Conservation (phyloP, 2,113 vertebrate species). For the Montifringilla adamsi region DNA sequence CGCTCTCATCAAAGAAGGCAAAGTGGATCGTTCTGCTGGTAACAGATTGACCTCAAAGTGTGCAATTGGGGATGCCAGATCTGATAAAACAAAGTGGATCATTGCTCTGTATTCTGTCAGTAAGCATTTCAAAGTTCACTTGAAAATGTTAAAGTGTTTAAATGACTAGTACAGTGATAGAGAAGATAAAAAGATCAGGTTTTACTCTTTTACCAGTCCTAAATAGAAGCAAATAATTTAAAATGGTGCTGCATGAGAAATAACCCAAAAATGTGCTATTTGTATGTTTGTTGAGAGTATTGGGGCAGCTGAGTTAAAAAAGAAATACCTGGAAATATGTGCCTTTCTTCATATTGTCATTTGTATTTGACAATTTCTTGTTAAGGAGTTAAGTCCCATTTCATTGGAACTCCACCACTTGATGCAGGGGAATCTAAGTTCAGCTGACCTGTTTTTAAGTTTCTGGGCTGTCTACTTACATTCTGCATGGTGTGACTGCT, state of each 20-base stretch:
- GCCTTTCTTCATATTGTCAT: not conserved
- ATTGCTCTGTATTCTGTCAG: not conserved
- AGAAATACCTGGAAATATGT: not conserved
- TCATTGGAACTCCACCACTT: not conserved
- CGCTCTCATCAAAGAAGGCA: not conserved
- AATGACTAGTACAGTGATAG: not conserved
- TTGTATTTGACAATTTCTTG: not conserved
- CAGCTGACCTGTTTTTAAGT: not conserved
- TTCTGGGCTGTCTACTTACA: not conserved
- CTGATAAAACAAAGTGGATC: not conserved
- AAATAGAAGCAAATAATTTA: not conserved
- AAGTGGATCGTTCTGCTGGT: not conserved
- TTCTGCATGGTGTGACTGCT: not conserved
- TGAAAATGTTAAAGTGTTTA: not conserved
- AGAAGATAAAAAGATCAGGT: not conserved
- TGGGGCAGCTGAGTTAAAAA: not conserved
- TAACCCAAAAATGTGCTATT: not conserved
- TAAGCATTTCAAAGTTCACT: not conserved
- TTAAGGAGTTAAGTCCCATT: not conserved
- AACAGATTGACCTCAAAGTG: not conserved
- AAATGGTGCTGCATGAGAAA: not conserved
- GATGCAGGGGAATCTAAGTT: not conserved
- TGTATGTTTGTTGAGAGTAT: not conserved
- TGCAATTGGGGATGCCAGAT: not conserved
- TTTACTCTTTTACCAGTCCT: not conserved